Evolutionary conservation across 2,888 invertebrate species (phyloP).

Genomic region (Megaustenia siamemsis): DNA sequence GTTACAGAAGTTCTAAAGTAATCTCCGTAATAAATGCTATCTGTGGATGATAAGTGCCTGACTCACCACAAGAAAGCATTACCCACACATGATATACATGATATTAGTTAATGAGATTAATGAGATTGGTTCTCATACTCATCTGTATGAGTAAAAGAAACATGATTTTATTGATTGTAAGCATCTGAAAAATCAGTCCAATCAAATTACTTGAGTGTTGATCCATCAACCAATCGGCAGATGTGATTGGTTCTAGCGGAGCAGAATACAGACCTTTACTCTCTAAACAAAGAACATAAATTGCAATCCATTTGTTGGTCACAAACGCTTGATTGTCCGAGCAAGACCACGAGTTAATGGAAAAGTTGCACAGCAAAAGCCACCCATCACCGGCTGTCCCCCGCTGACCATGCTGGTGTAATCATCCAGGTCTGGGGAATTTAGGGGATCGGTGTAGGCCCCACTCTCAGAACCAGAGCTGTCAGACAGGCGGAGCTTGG

Average conservation of each 20-base stretch:
- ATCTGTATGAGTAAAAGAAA: too few relatives aligned
- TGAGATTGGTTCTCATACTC: too few relatives aligned
- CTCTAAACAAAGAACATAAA: neutral
- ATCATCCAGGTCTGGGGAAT: constrained; percentile 76
- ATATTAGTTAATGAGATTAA: too few relatives aligned
- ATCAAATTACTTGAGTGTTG: neutral
- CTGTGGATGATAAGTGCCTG: too few relatives aligned
- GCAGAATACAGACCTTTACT: neutral
- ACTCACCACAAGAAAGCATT: too few relatives aligned
- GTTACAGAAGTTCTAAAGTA: too few relatives aligned
- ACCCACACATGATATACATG: too few relatives aligned
- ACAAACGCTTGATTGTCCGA: constrained; percentile 72
- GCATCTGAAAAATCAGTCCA: too few relatives aligned
- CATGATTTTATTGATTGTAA: neutral
- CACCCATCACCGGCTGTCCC: constrained; percentile 70
- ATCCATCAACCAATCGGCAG: neutral
- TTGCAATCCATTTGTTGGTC: constrained; percentile 40
- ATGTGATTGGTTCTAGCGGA: neutral
- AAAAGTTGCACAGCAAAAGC: constrained; percentile 77
- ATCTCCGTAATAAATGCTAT: too few relatives aligned
- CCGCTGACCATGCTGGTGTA: constrained; percentile 66
- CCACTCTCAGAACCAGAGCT: constrained; percentile 65
- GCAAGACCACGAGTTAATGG: constrained; percentile 75
- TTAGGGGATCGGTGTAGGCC: constrained; percentile 67
- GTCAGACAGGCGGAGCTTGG: constrained; percentile 75